Evolutionary conservation across 2,888 invertebrate genomes (phyloP), one percentile per base, ranked within the genome.

Genomic region (Apodemia mormo): DNA sequence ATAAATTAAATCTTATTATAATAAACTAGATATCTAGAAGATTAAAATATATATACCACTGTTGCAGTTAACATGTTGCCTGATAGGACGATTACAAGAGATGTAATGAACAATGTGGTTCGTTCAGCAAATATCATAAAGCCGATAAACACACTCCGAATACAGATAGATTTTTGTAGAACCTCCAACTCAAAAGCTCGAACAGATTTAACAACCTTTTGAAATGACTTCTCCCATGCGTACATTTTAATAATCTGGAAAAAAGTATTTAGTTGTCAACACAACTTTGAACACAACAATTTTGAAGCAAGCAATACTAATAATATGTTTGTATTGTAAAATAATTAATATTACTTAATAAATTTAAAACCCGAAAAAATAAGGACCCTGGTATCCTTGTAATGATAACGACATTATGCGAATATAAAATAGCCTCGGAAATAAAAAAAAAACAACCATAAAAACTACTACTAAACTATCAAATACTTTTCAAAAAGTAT

Each of bases 211-310:
- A 97, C 95, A 0, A 97, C 90, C 30, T 94, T 86, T 67, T 96
- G 95, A 84, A 98, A 98, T 0, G 97, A 96, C 76, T 95, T 95
- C 87, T 98, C 98, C 96, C 98, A 98, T 2, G 97, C 96, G 84
- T 98, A 98, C 98, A 98, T 98, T 93, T 98, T 98, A 73, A 98
- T 97, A 0, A 98, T 96, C 90, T 96, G 85, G 67, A 81, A 78
- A 67, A 69, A 76, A 49, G 8, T 8, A 40, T 40, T 40, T 8
- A 40, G 8, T 40, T 40, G 40, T 40, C 0, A 8, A 1, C 8
- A 40, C 40, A 22, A 22, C 22, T 22, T 22, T 22, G 22, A 22
- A 22, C 22, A 22, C 22, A 22, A 22, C 22, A 22, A 40, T 40
- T 40, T 33, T 33, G 33, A 33, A 33, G 33, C 33, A 4, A 33